Percentiles rank a stretch among this genome's conserved stretches.
These are phyloP conservation scores for Thunnus thynnus DNA, from an alignment of 2,113 vertebrate genomes.

Conservation along the genomic window DNA sequence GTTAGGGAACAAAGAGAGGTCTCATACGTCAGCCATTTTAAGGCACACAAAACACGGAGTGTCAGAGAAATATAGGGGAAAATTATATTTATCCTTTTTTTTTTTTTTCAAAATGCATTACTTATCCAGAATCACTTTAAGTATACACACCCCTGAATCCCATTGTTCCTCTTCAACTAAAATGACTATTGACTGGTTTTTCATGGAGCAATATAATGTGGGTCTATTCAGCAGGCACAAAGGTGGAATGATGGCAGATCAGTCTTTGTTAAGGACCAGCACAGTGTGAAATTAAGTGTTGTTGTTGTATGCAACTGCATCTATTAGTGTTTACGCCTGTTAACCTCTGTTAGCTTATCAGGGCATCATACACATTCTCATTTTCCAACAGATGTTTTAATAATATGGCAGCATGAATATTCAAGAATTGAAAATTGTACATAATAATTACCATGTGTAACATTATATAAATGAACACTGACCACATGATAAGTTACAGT, in stretches of 20 bases:
- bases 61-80: constrained; percentile 23
- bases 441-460: constrained; percentile 9
- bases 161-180: constrained; percentile 43
- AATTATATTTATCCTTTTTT: constrained; percentile 14
- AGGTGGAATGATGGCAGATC: constrained; percentile 64
- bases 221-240: constrained; percentile 60
- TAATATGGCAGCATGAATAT: constrained; percentile 52
- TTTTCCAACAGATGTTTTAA: constrained; percentile 43
- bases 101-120: constrained; percentile 29
- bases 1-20: constrained; percentile 41
- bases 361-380: constrained; percentile 40
- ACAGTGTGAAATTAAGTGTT: constrained; percentile 76
- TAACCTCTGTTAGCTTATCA: constrained; percentile 66
- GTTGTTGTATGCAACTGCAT: constrained; percentile 52
- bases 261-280: constrained; percentile 70
- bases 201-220: constrained; percentile 31
- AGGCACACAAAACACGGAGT: constrained; percentile 2
- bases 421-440: constrained; percentile 25
- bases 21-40: constrained; percentile 36
- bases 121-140: constrained; percentile 45
- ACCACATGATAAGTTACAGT: background rate
- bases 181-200: constrained; percentile 52
- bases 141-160: constrained; percentile 11
- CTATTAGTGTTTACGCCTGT: constrained; percentile 59
- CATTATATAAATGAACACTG: constrained; percentile 20